phyloP scores from a whole-genome alignment of 1,140 invertebrate species.

The Drosophila mojavensis region DNA sequence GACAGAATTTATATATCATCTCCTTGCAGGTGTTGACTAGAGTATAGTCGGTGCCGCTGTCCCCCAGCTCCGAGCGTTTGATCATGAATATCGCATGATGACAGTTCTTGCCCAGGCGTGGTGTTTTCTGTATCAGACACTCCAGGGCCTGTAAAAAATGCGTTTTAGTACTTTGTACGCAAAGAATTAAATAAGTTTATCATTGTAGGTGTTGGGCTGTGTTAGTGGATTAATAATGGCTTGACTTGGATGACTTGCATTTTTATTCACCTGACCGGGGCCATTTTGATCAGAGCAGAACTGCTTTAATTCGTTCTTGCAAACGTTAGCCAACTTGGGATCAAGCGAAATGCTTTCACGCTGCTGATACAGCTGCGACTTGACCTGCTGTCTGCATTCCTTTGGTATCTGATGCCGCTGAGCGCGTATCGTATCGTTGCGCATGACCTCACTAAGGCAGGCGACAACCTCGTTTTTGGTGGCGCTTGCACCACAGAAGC shows the following conservation, averaged over 20 bases:
- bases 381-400: conserved; percentile 94
- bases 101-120: conserved; percentile 89
- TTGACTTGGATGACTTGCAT: conserved; percentile 65
- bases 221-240: conserved; percentile 48
- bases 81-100: conserved; percentile 92
- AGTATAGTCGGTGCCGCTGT: conserved; percentile 94
- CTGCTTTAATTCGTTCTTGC: conserved; percentile 90
- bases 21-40: conserved; percentile 92
- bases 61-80: conserved; percentile 92
- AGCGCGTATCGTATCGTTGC: conserved; percentile 93
- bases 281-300: conserved; percentile 91
- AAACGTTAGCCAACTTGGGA: conserved; percentile 90
- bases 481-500: conserved; percentile 91
- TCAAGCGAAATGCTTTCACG: conserved; percentile 94
- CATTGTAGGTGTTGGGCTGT: conserved; percentile 12
- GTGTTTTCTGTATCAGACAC: conserved; percentile 91
- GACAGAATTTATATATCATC: conserved; percentile 93
- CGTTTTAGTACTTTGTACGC: background rate
- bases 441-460: conserved; percentile 94
- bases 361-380: conserved; percentile 94
- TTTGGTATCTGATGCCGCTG: conserved; percentile 91
- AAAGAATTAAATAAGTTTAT: background rate
- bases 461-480: conserved; percentile 94
- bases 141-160: conserved; percentile 89
- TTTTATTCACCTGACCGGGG: conserved; percentile 89